Percentiles rank a stretch among this genome's conserved stretches.
Conservation (phyloP, 1,140 invertebrate species). For the Lepidurus couesii region DNA sequence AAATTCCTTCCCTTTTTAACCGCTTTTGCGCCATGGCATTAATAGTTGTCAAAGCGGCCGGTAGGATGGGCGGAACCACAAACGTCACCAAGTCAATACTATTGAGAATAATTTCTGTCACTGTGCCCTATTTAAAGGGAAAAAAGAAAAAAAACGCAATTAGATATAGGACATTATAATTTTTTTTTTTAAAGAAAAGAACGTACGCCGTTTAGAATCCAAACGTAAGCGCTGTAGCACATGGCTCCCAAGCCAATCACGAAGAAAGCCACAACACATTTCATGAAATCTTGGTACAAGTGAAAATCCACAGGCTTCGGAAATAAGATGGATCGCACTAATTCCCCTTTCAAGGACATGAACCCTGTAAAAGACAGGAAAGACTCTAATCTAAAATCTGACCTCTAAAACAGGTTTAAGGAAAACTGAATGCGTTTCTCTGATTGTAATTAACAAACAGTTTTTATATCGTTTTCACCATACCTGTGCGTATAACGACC, state of each 20-base stretch:
- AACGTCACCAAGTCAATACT: slow-evolving; percentile 46
- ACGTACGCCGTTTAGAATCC: slow-evolving; percentile 41
- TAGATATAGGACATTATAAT: slow-evolving; percentile 2
- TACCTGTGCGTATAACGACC: slow-evolving; percentile 51
- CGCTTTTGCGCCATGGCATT: slow-evolving; percentile 51
- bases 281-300: slow-evolving; percentile 49
- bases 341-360: slow-evolving; percentile 49
- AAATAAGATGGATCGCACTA: slow-evolving; percentile 51
- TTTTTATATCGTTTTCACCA: no score
- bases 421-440: no score
- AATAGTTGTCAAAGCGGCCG: slow-evolving; percentile 52
- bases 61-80: slow-evolving; percentile 46
- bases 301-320: slow-evolving; percentile 52
- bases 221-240: slow-evolving; percentile 41
- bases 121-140: slow-evolving; percentile 38
- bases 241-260: slow-evolving; percentile 42
- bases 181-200: not conserved
- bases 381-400: not conserved
- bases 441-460: no score
- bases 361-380: slow-evolving; percentile 44
- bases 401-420: no score
- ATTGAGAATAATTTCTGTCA: slow-evolving; percentile 41
- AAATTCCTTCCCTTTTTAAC: slow-evolving; percentile 48
- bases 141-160: not conserved
- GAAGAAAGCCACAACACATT: slow-evolving; percentile 46